These are phyloP conservation scores for Lycaon pictus DNA, from an alignment of 2,113 vertebrate species.

Conservation along the genomic window DNA sequence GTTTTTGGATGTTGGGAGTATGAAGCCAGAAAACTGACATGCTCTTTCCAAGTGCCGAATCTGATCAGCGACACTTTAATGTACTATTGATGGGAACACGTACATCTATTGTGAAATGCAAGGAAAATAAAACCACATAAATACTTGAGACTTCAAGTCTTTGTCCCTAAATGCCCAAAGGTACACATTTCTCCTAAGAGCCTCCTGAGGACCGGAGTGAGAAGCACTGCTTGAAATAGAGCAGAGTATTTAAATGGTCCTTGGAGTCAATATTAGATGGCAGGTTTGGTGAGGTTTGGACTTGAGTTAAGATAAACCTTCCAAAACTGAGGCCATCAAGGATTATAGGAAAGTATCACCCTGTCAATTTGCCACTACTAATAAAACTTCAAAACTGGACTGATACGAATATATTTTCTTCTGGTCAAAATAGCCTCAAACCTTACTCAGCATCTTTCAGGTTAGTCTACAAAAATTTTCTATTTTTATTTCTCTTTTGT, in stretches of 20 bases:
- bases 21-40: background rate
- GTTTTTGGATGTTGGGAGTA: background rate
- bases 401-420: background rate
- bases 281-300: background rate
- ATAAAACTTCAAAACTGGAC: background rate
- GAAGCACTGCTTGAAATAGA: background rate
- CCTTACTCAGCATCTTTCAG: background rate
- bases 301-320: background rate
- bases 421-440: conserved; percentile 27
- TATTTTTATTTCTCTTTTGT: background rate
- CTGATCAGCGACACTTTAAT: background rate
- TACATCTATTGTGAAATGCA: background rate
- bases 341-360: background rate
- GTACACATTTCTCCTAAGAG: background rate
- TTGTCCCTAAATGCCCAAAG: background rate
- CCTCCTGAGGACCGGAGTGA: background rate
- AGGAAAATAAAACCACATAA: background rate
- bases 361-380: conserved; percentile 18
- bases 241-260: background rate
- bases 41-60: background rate
- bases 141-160: background rate
- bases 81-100: background rate
- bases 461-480: background rate
- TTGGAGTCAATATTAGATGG: background rate
- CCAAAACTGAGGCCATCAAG: background rate